A percentile compares a stretch with the other conserved stretches of the same genome.
Evolutionary conservation across 2,797 vertebrate species (phyloP).

Genomic region (Tapera naevia): DNA sequence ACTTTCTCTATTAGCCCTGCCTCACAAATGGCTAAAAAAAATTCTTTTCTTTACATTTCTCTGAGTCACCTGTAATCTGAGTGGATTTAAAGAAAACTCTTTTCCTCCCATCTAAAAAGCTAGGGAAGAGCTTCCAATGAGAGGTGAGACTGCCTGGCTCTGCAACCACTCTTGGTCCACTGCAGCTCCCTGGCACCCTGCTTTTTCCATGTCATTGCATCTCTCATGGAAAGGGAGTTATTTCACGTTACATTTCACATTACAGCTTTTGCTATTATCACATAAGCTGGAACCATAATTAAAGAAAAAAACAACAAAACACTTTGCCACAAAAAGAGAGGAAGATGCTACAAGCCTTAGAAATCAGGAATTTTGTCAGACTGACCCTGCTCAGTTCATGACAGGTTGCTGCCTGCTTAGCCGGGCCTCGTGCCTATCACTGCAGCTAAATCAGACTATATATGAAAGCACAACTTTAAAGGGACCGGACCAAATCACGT

Average conservation of each 20-base stretch:
- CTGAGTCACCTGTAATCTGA: neutral
- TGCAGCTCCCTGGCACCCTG: neutral
- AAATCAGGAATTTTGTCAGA: neutral
- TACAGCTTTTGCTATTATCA: neutral
- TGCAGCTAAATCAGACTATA: constrained; percentile 16
- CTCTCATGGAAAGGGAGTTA: neutral
- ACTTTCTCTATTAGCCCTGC: constrained; percentile 37
- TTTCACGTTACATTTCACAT: neutral
- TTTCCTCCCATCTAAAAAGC: neutral
- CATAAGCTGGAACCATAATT: neutral
- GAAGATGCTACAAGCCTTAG: neutral
- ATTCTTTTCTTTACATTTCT: neutral
- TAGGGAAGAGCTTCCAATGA: neutral
- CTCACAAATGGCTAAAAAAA: neutral
- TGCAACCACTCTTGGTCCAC: neutral
- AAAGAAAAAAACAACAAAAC: neutral
- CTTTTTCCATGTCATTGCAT: neutral
- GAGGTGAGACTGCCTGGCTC: neutral
- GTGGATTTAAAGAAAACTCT: neutral
- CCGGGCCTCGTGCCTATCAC: neutral
- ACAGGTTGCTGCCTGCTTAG: constrained; percentile 17
- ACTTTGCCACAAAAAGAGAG: neutral
- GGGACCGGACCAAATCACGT: constrained; percentile 69
- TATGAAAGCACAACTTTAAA: constrained; percentile 62
- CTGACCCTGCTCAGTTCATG: constrained; percentile 16